Base-by-base conservation (phyloP, 2,888 invertebrate species). In the Agrochola lychnidis region DNA sequence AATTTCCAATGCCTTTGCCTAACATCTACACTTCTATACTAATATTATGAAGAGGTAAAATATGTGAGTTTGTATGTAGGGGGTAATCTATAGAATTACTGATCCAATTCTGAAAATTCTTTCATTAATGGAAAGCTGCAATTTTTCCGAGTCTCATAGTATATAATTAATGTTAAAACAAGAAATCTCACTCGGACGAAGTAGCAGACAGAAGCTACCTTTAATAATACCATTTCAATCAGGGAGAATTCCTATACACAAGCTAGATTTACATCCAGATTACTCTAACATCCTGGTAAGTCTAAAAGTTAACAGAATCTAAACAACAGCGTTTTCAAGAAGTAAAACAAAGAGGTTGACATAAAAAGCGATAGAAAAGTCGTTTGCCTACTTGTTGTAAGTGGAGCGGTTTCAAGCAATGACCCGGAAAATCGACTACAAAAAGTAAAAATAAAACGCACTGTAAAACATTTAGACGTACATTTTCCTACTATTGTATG, bases 361-460 rank as follows among this genome's bases (percentile, higher is more conserved):
- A 56, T 22, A 56, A 45, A 64, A 75, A 79, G 16, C 36, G 48
- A 61, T 51, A 36, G 30, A 67, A 70, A 40, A 80, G 66, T 67
- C 56, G 66, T 70, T 76, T 48, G 14, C 62, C 12, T 61, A 51
- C 42, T 80, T 70, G 14, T 10, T 25, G 59, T 66, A 75, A 80
- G 70, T 71, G 67, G 22, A 59, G 63, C 40, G 68, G 70, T 68
- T 71, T 59, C 45, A 30, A 25, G 71, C 63, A 80, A 71, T 71
- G 80, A 69, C 40, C 71, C 59, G 16, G 57, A 76, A 64, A 71
- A 68, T 71, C 30, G 36, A 9, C 30, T 16, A 57, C 53, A 69
- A 71, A 71, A 53, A 22, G 10, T 59, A 9, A 71, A 42, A 71
- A 76, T 45, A 80, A 57, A 80, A 70, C 4, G 16, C 16, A 62